phyloP scores from a whole-genome alignment of 2,113 vertebrate genomes.

The Glareola pratincola region DNA sequence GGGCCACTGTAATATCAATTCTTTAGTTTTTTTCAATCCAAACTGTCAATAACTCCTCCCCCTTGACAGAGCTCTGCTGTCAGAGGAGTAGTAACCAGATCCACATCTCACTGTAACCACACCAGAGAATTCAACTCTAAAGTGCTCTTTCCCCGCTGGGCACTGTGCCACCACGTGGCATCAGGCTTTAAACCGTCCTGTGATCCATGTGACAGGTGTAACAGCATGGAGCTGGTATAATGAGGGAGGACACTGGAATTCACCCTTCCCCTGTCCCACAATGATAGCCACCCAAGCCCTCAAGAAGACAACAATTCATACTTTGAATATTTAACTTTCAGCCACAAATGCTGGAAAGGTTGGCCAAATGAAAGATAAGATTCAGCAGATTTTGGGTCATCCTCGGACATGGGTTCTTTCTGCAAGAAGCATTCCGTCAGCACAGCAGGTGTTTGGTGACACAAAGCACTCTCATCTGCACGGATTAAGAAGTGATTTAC shows the following conservation, averaged over 20 bases:
- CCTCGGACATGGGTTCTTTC: not conserved
- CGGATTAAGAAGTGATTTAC: not conserved
- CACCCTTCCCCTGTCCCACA: not conserved
- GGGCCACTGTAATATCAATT: not conserved
- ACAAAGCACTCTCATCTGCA: not conserved
- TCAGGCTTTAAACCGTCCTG: not conserved
- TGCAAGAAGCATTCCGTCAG: not conserved
- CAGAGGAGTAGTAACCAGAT: not conserved
- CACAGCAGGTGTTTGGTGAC: not conserved
- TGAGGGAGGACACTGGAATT: not conserved
- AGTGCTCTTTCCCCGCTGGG: not conserved
- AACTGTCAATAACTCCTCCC: not conserved
- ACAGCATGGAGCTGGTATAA: not conserved
- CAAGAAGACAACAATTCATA: not conserved
- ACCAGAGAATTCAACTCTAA: not conserved
- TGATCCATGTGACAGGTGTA: not conserved
- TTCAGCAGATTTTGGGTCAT: not conserved
- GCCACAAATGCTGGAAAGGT: not conserved
- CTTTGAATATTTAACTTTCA: not conserved
- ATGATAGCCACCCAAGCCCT: not conserved
- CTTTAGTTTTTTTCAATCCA: not conserved
- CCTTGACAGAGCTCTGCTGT: not conserved
- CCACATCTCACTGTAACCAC: not conserved
- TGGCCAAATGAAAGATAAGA: not conserved
- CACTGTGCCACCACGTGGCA: accelerated